A percentile compares a stretch with the other conserved stretches of the same genome.
These are phyloP conservation scores for Bombus affinis DNA, from an alignment of 1,140 invertebrate species.

Conservation along the genomic window DNA sequence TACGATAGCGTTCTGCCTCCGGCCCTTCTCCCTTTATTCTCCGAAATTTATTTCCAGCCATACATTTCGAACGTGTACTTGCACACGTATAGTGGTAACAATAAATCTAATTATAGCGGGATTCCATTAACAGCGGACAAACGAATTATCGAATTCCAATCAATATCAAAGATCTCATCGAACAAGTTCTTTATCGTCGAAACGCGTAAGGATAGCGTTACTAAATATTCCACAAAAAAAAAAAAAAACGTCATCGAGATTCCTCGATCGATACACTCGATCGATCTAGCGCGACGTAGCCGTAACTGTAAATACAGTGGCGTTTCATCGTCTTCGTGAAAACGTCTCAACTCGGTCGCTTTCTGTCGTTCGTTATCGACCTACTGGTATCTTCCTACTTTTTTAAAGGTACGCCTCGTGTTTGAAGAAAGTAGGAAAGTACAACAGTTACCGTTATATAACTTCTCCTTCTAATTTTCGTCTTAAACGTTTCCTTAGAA, in stretches of 20 bases:
- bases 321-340: background rate
- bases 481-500: too few relatives aligned
- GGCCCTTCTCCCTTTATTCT: background rate
- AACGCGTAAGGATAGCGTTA: too few relatives aligned
- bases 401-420: too few relatives aligned
- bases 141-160: too few relatives aligned
- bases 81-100: background rate
- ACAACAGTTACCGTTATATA: too few relatives aligned
- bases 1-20: background rate
- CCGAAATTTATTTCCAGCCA: conserved; percentile 17
- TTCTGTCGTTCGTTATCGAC: too few relatives aligned
- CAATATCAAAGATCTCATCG: background rate
- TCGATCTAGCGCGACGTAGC: background rate
- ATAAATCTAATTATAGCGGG: background rate
- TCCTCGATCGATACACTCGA: background rate
- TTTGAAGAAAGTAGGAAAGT: too few relatives aligned
- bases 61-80: background rate
- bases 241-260: background rate
- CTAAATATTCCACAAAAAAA: background rate
- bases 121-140: background rate
- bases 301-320: background rate
- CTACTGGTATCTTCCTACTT: too few relatives aligned
- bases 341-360: background rate
- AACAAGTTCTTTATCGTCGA: background rate
- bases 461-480: too few relatives aligned